Percentiles rank a stretch among this genome's conserved stretches.
These are phyloP conservation scores for Protomyctophum bolini DNA, from an alignment of 2,113 vertebrate genomes.

Conservation along the genomic window DNA sequence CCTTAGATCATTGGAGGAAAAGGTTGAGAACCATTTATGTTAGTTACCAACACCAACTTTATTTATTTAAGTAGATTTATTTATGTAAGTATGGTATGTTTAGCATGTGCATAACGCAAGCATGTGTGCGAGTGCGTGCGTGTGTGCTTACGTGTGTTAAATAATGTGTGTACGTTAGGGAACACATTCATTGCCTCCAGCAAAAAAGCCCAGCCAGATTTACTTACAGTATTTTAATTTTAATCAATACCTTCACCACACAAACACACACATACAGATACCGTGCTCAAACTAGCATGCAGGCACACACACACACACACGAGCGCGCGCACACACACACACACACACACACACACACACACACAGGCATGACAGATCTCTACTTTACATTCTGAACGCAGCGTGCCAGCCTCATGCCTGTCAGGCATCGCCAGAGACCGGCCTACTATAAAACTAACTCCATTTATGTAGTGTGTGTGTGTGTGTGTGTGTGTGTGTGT, in stretches of 20 bases:
- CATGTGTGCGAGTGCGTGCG: not conserved
- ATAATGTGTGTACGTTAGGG: not conserved
- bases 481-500: constrained; percentile 6
- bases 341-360: constrained; percentile 22
- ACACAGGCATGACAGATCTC: constrained; percentile 9
- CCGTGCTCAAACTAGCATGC: no score
- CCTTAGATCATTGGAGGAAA: not conserved
- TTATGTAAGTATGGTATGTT: not conserved
- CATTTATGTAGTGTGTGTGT: constrained; percentile 18
- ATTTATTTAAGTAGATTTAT: no score
- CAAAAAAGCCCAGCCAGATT: constrained; percentile 25
- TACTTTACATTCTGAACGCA: constrained; percentile 44
- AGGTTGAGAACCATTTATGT: not conserved
- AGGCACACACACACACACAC: not conserved
- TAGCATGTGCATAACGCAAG: constrained; percentile 1
- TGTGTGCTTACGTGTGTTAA: not conserved
- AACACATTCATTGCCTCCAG: constrained; percentile 28
- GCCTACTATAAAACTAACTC: constrained; percentile 24
- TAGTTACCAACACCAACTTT: no score
- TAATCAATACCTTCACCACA: constrained; percentile 11
- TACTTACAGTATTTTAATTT: constrained; percentile 10
- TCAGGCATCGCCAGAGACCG: constrained; percentile 38
- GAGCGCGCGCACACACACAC: not conserved
- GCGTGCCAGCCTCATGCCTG: constrained; percentile 23
- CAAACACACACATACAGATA: not conserved